A percentile compares a stretch with the other conserved stretches of the same genome.
phyloP scores from a whole-genome alignment of 1,140 invertebrate species.

The Zaprionus taronus region DNA sequence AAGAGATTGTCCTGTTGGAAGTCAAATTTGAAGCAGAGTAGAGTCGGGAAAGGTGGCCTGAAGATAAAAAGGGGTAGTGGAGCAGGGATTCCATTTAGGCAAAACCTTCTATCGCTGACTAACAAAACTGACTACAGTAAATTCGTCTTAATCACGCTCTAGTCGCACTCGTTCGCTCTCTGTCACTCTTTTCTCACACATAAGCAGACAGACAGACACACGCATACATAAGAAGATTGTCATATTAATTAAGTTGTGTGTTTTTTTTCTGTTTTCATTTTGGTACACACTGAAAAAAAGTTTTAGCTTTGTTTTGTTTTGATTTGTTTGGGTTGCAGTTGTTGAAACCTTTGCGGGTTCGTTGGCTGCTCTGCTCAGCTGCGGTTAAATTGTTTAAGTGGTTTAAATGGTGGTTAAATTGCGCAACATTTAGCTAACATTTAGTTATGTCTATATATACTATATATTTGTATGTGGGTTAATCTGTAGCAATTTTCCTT shows the following conservation, averaged over 20 bases:
- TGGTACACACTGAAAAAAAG: slow-evolving; percentile 43
- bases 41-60: not conserved
- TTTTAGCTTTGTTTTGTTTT: slow-evolving; percentile 32
- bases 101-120: slow-evolving; percentile 36
- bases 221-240: slow-evolving; percentile 67
- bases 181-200: slow-evolving; percentile 22
- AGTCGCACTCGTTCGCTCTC: slow-evolving; percentile 51
- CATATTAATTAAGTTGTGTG: slow-evolving; percentile 57
- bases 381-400: slow-evolving; percentile 24
- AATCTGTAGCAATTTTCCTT: slow-evolving; percentile 25
- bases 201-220: slow-evolving; percentile 16
- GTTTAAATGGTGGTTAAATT: slow-evolving; percentile 37
- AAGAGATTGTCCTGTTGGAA: slow-evolving; percentile 78
- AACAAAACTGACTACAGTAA: slow-evolving; percentile 72
- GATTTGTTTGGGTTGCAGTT: slow-evolving; percentile 43
- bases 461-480: slow-evolving; percentile 31
- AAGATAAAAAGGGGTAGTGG: not conserved
- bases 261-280: slow-evolving; percentile 36
- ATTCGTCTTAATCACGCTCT: slow-evolving; percentile 80
- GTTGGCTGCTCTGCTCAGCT: slow-evolving; percentile 37
- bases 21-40: slow-evolving; percentile 38
- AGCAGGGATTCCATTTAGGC: slow-evolving; percentile 12
- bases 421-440: slow-evolving; percentile 65
- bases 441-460: slow-evolving; percentile 47
- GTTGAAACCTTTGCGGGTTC: slow-evolving; percentile 64